Base-by-base conservation (phyloP, 2,797 vertebrate genomes). In the Rachycentron canadum region DNA sequence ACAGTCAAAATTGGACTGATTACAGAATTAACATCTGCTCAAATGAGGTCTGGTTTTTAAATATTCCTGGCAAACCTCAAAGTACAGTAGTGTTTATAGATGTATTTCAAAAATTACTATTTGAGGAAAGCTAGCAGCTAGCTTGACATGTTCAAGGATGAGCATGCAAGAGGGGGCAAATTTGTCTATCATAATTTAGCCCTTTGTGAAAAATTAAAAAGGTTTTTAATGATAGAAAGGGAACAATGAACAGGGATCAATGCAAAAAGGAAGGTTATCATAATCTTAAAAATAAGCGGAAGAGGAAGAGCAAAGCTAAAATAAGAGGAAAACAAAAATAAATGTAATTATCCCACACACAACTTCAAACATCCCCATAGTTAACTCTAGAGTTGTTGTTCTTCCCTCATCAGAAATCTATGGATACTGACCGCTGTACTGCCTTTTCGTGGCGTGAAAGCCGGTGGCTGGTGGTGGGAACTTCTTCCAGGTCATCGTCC, bases 351-450 rank as follows among this genome's bases (percentile, higher is more conserved):
- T 78, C 74, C 71, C 79, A 68, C 52, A 78, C 41, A 77, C 83
- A 82, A 82, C 76, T 34, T 95, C 90, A 76, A 86, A 83, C 61
- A 95, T 81, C 79, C 76, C 81, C 59, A 81, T 40, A 56, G 53
- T 81, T 72, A 89, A 82, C 67, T 72, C 68, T 83, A 85, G 63
- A 23, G 57, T 82, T 78, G 89, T 84, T 76, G 93, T 89, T 89
- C 90, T 93, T 93, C 90, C 92, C 93, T 95, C 95, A 96, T 96
- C 95, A 97, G 95, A 97, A 96, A 96, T 96, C 88, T 90, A 98
- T 93, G 86, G 96, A 96, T 99, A 99, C 98, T 99, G 97, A 99
- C 98, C 98, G 97, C 97, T 99, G 98, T 92, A 99, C 97, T 94
- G 97, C 96, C 95, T 98, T 99, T 87, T 99, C 98, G 26, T 99